Conservation (phyloP, 2,113 vertebrate genomes). For the Oenanthe melanoleuca region DNA sequence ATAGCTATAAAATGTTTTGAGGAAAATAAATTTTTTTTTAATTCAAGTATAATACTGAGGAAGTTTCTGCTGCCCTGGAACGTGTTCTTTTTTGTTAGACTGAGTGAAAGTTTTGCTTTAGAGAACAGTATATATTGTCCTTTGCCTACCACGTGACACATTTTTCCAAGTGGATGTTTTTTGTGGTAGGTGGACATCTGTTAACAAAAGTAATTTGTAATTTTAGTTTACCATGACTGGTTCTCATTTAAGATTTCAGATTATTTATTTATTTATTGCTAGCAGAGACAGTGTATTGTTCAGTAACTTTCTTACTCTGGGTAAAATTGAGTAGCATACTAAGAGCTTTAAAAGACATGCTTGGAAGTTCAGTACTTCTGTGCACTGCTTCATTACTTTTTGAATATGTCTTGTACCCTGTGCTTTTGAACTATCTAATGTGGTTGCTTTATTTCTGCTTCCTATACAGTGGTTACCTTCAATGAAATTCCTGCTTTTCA, state of each 20-base stretch:
- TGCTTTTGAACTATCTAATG: neutral
- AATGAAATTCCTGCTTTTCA: neutral
- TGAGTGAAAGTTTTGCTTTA: neutral
- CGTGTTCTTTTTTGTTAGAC: neutral
- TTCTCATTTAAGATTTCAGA: neutral
- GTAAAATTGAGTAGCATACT: neutral
- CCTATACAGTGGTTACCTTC: neutral
- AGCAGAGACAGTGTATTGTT: neutral
- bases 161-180: neutral
- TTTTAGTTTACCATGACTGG: neutral
- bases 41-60: neutral
- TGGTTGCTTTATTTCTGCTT: neutral
- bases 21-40: neutral
- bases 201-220: neutral
- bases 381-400: neutral
- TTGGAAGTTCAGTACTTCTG: neutral
- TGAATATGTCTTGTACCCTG: neutral
- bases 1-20: neutral
- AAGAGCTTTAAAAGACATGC: neutral
- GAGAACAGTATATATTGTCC: neutral
- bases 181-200: neutral
- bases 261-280: neutral
- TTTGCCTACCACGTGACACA: neutral
- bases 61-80: neutral
- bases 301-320: neutral